These are phyloP conservation scores for Caenorhabditis panamensis DNA, from an alignment of 2,888 invertebrate species.

Conservation along the genomic window DNA sequence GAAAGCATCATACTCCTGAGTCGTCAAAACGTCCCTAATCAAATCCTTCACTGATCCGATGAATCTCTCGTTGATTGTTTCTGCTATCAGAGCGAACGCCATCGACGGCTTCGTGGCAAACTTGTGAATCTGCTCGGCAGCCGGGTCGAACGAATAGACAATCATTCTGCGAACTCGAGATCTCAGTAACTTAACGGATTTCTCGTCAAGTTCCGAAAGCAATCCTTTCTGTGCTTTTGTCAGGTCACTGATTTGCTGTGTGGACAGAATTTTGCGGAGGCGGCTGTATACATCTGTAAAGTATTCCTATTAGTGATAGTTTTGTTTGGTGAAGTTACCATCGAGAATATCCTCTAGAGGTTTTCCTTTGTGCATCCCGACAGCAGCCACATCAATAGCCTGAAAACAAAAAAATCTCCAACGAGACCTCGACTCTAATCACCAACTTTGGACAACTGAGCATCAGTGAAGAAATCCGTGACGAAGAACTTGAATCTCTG, in stretches of 20 bases:
- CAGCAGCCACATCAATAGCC: constrained; percentile 54
- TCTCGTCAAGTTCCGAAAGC: constrained; percentile 39
- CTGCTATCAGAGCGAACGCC: constrained; percentile 55
- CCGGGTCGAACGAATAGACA: constrained; percentile 55
- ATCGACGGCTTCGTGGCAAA: constrained; percentile 47
- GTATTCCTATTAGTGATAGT: background rate
- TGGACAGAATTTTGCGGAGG: constrained; percentile 28
- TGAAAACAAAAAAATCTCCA: background rate
- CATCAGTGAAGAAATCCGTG: constrained; percentile 51
- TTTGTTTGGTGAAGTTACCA: constrained; percentile 38
- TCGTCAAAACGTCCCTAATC: constrained; percentile 46
- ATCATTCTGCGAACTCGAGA: constrained; percentile 48
- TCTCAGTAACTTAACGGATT: constrained; percentile 34
- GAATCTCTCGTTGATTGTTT: constrained; percentile 51
- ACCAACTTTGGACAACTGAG: constrained; percentile 46
- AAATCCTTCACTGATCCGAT: constrained; percentile 42
- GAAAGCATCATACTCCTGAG: constrained; percentile 46
- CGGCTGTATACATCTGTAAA: constrained; percentile 42
- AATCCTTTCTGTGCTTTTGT: constrained; percentile 48
- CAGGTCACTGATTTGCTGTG: constrained; percentile 39
- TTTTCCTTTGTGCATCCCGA: constrained; percentile 60
- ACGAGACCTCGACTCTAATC: background rate
- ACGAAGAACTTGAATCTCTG: constrained; percentile 41
- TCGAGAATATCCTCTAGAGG: constrained; percentile 46
- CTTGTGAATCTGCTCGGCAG: constrained; percentile 58